Evolutionary conservation across 1,140 invertebrate species (phyloP), one percentile per base, ranked within the genome.

Genomic region (Anoplophora glabripennis): DNA sequence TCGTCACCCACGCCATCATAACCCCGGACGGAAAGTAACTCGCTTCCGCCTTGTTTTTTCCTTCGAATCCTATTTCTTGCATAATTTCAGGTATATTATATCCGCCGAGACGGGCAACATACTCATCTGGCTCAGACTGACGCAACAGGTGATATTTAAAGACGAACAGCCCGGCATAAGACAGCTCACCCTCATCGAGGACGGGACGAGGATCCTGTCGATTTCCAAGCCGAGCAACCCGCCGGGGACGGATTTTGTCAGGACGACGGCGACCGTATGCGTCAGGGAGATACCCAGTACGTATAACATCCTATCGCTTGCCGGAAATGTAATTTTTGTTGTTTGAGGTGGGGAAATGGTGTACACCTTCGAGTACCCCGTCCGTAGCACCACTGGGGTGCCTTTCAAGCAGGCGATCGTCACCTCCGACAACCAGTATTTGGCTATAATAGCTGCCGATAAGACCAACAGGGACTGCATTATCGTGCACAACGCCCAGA

Each of bases 101-200:
- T 93, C 93, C 0, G 89, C 92, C 0, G 96, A 98, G 73, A 96
- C 93, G 1, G 94, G 94, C 0, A 92, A 93, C 69, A 81, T 98
- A 18, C 76, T 98, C 0, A 85, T 98, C 18, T 99, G 96, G 96
- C 90, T 95, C 67, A 81, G 93, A n/a, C 51, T 85, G 35, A 89
- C 88, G 0, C 86, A 90, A 62, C 84, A 89, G 75, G 93, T 95
- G 0, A 75, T 93, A 37, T 93, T 86, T 66, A 90, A 92, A 79
- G 86, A 92, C 69, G 86, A 89, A 66, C 90, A 96, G 71, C 85
- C 86, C 8, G 88, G 91, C 4, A 88, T 97, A 4, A 88, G 89
- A 58, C 94, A 97, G 74, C 78, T 99, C 4, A 81, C 89, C 0
- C 80, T 97, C 4, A 81, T 94, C 64, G 90, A 93, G 65, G 86